Base-by-base conservation (phyloP, 2,888 invertebrate species). In the Automeris io region DNA sequence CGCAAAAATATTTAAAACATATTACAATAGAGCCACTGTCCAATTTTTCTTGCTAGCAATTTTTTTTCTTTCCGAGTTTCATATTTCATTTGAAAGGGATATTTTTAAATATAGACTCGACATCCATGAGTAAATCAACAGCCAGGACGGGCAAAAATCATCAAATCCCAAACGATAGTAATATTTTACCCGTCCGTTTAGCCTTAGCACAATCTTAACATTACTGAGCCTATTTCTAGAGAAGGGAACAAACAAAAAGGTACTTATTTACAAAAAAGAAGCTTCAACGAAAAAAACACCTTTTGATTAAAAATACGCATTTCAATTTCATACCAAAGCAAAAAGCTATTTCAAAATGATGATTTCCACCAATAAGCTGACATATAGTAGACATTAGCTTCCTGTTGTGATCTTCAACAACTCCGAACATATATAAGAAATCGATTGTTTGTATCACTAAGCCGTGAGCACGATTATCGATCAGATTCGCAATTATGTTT, bases 251-350 rank as follows among this genome's bases (percentile, higher is more conserved):
- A 37, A 31, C 57, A 55, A 51, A 51, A 47, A 57, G 54, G 55
- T 53, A 68, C 70, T 57, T 81, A 79, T 79, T 70, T 79, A 79
- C 82, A 81, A 68, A 66, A 59, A 39, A 33, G 37, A 69, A 80
- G 73, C 70, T 67, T 73, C 62, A 47, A 42, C 42, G 5, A 24
- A 24, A 1, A 11, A 24, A 24, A 11, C 3, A 19, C 6, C 6
- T 19, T 3, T 5, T 19, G 16, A 8, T n/a, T 5, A 26, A 7
- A 26, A 26, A 45, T 45, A 42, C 33, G 35, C 26, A 33, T 38
- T 60, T 55, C 52, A 52, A 60, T 49, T 52, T 46, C 59, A 69
- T 59, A 69, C 60, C 57, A 51, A 68, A 68, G 63, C 67, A 56
- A 61, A 57, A 59, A 61, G 60, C 61, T 49, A 49, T 54, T 53